Conservation (phyloP, 2,888 invertebrate genomes). For the Drosophila anomelani region DNA sequence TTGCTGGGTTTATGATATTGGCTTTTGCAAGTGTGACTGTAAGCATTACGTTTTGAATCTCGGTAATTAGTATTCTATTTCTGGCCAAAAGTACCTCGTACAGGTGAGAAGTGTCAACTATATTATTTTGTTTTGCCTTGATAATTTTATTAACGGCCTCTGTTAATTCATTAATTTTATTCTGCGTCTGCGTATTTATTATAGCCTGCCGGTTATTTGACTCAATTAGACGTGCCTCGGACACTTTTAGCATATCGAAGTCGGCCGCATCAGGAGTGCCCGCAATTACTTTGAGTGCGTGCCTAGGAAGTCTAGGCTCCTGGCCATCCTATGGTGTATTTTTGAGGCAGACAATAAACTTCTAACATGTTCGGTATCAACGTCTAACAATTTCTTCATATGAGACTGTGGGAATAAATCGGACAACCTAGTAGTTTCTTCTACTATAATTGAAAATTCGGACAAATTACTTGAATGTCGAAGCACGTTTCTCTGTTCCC, state of each 20-base stretch:
- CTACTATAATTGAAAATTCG: neutral
- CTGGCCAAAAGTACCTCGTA: no score
- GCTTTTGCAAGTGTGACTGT: no score
- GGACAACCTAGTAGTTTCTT: neutral
- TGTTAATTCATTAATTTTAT: neutral
- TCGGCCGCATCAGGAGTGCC: neutral
- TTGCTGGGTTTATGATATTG: no score
- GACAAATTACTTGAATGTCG: neutral
- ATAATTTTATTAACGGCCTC: neutral
- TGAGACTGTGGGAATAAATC: no score
- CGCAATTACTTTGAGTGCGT: neutral
- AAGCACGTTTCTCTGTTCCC: neutral
- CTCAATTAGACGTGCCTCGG: neutral
- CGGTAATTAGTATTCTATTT: no score
- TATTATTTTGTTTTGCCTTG: neutral
- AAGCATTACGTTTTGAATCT: no score
- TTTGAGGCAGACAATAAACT: neutral
- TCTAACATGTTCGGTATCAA: no score
- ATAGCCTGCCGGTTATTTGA: neutral
- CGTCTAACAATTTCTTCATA: no score
- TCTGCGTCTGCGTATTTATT: neutral
- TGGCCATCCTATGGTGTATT: neutral
- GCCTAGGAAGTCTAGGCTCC: neutral
- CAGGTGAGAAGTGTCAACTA: no score
- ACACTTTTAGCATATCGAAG: neutral